Conservation (phyloP, 1,140 invertebrate species). For the Paraescarpia echinospica region DNA sequence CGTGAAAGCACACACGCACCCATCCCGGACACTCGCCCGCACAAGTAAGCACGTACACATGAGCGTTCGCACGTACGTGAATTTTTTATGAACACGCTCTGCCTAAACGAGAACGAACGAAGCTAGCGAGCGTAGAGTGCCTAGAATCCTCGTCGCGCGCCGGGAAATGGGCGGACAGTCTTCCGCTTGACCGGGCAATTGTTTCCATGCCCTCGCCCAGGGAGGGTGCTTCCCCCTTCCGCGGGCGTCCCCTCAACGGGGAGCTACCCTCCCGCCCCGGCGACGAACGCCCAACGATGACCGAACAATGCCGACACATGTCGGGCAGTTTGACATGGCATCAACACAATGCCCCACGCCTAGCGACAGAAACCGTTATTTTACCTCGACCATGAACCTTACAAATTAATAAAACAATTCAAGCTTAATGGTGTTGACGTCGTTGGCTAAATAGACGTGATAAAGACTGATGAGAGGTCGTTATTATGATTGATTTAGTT, state of each 20-base stretch:
- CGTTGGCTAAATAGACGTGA: background rate
- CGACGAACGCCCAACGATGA: background rate
- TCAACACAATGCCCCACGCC: background rate
- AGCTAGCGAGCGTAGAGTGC: background rate
- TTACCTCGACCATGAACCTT: background rate
- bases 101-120: background rate
- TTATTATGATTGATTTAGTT: background rate
- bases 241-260: too few species aligned
- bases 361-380: background rate
- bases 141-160: background rate
- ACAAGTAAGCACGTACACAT: background rate
- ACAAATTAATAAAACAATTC: conserved; percentile 2
- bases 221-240: background rate
- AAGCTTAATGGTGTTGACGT: background rate
- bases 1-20: background rate
- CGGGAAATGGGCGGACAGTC: background rate
- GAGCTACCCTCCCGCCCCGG: background rate
- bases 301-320: background rate
- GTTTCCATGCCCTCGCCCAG: background rate
- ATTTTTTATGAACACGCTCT: background rate
- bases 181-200: background rate
- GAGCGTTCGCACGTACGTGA: too few species aligned
- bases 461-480: background rate
- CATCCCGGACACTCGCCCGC: background rate
- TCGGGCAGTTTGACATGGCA: background rate